These are phyloP conservation scores for Kuschelorhynchus macadamiae DNA, from an alignment of 2,888 invertebrate species.

Conservation along the genomic window DNA sequence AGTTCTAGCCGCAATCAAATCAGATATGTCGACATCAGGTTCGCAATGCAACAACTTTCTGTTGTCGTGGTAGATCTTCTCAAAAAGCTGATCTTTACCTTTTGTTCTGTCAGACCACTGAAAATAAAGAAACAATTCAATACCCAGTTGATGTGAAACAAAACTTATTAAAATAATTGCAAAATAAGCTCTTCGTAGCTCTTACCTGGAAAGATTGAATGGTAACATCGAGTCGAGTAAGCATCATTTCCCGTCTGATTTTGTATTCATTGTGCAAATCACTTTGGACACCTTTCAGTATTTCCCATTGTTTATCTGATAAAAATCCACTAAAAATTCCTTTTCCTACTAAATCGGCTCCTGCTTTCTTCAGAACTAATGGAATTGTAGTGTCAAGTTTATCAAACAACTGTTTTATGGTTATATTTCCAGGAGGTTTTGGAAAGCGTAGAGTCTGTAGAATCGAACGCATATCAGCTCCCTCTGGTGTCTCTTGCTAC, in stretches of 20 bases:
- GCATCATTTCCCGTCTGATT: constrained; percentile 86
- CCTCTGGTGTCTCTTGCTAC: constrained; percentile 88
- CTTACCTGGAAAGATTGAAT: constrained; percentile 94
- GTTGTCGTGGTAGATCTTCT: constrained; percentile 72
- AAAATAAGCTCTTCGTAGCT: background rate
- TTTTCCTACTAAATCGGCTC: constrained; percentile 77
- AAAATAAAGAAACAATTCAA: constrained; percentile 52
- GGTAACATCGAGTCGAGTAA: constrained; percentile 95
- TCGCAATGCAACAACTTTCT: constrained; percentile 71
- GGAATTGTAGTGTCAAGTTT: constrained; percentile 82
- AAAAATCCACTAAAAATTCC: constrained; percentile 82
- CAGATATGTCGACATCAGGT: constrained; percentile 80
- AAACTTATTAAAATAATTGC: background rate
- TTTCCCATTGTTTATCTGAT: constrained; percentile 86
- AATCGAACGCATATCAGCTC: constrained; percentile 83
- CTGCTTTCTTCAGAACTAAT: constrained; percentile 74
- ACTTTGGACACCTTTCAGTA: constrained; percentile 77
- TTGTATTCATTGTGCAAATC: constrained; percentile 88
- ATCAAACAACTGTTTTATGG: constrained; percentile 81
- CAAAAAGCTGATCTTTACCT: constrained; percentile 80
- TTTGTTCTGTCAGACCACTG: constrained; percentile 89
- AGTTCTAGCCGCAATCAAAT: constrained; percentile 87
- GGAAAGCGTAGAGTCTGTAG: constrained; percentile 85
- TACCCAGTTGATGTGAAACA: background rate
- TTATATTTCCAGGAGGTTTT: constrained; percentile 89